A percentile compares a stretch with the other conserved stretches of the same genome.
Evolutionary conservation across 2,113 vertebrate species (phyloP).

Genomic region (Corydoras maculifer): DNA sequence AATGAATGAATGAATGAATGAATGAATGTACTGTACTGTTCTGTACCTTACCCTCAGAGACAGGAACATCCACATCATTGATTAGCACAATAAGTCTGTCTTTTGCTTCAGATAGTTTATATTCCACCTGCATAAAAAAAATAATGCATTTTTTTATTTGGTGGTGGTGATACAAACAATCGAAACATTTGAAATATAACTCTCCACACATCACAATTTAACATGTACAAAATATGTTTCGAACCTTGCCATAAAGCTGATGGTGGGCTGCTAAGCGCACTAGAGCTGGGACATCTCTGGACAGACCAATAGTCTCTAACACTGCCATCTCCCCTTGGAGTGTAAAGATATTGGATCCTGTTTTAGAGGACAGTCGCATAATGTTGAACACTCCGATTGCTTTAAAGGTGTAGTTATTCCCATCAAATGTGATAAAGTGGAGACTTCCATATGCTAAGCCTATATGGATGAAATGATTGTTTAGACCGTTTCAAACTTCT

Average conservation of each 20-base stretch:
- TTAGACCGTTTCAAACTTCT: too few species aligned
- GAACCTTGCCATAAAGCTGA: constrained; percentile 71
- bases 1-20: too few species aligned
- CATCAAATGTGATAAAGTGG: constrained; percentile 72
- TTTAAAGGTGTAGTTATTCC: constrained; percentile 67
- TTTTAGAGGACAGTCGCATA: constrained; percentile 66
- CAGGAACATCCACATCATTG: constrained; percentile 56
- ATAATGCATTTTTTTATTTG: too few species aligned
- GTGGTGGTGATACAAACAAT: too few species aligned
- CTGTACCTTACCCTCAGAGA: constrained; percentile 53
- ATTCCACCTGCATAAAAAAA: constrained; percentile 64
- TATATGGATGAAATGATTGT: constrained; percentile 35
- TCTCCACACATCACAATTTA: too few species aligned
- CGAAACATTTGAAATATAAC: neutral
- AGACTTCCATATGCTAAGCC: constrained; percentile 70
- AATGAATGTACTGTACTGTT: too few species aligned
- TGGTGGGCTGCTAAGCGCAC: constrained; percentile 69
- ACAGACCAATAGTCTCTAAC: constrained; percentile 45
- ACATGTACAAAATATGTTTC: constrained; percentile 6
- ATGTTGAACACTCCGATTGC: constrained; percentile 73
- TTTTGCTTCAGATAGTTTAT: constrained; percentile 53
- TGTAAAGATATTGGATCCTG: constrained; percentile 73
- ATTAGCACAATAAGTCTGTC: constrained; percentile 62
- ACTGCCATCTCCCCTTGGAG: constrained; percentile 66
- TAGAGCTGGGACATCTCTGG: constrained; percentile 57